Evolutionary conservation across 1,140 invertebrate genomes (phyloP), one percentile per base, ranked within the genome.

Genomic region (Rhopalosiphum padi): DNA sequence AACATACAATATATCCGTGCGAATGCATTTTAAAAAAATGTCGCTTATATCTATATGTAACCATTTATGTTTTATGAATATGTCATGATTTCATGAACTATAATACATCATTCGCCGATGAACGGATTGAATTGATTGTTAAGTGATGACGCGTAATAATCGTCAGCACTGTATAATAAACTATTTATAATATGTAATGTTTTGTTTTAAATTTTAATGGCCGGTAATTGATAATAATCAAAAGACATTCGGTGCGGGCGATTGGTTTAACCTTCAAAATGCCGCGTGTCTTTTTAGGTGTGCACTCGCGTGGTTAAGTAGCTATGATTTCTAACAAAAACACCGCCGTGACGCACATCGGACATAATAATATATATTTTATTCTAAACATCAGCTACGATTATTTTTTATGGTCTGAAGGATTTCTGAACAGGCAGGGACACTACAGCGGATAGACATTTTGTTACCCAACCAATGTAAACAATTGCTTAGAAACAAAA

Each of bases 261-360:
- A 89, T 89, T 53, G 48, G 87, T 89, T 89, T 51, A 53, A 53
- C 48, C 87, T 89, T 89, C 87, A 21, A 35, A 37, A 53, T 89
- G n/a, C 3, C 25, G 1, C n/a, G 11, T 21, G 43, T 51, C 23
- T 87, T 87, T 77, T 87, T 35, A 51, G 25, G 23, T 25, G 83
- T 41, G 37, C 22, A 1, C 25, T 43, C 23, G 37, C 3, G 41
- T 5, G 60, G 60, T 77, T 77, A 77, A n/a, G 15, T 60, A 60
- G 35, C 77, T 22, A 37, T 37, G 82, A 8, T 83, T 37, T 37
- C 23, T 9, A 37, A 37, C 1, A 35, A 85, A 25, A 25, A 43
- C 21, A 2, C 41, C 30, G 35, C 9, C 2, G 1, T 9, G 23
- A 9, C 43, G 37, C 23, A 30, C 35, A 41, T 25, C 30, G 55